Evolutionary conservation across 1,140 invertebrate species (phyloP), one percentile per base, ranked within the genome.

Genomic region (Gonatopus flavifemur): DNA sequence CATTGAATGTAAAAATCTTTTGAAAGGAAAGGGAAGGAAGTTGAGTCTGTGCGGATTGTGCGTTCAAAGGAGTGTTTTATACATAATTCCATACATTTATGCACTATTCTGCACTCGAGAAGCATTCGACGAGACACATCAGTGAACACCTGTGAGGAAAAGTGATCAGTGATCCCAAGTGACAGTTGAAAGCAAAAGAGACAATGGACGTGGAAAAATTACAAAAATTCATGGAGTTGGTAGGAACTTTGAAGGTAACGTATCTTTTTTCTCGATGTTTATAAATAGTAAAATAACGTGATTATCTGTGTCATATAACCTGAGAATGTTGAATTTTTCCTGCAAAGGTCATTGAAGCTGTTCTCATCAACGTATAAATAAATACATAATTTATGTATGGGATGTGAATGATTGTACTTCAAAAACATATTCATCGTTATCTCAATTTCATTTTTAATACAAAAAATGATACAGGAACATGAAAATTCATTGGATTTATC

Each of bases 181-280:
- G n/a, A n/a, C n/a, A 25, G 20, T 33, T 37, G 20, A 50, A 42
- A 19, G 22, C 52, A 42, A 38, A 51, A 13, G 43, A 30, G 8
- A 58, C 32, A 32, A 72, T 76, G 63, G 67, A 77, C 8, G 53
- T 66, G 0, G 64, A 65, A 38, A 75, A 74, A 24, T 53, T 74
- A 1, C 67, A 83, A 22, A 80, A 85, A 65, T 86, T 85, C 56
- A 78, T 85, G 60, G 81, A 84, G 62, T 53, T 85, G 12, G 79
- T 84, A 16, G 84, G 83, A 3, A 72, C 77, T 59, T 57, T 85
- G 1, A 86, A 86, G 73, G 83, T 85, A 73, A 6, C 12, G 3
- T 36, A 2, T 35, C 0, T 36, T 3, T 36, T 3, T 36, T 4
- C 16, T 15, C 5, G 10, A 15, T 36, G 12, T 36, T 10, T 36